Evolutionary conservation across 2,113 vertebrate genomes (phyloP).

Genomic region (Deroptyus accipitrinus): DNA sequence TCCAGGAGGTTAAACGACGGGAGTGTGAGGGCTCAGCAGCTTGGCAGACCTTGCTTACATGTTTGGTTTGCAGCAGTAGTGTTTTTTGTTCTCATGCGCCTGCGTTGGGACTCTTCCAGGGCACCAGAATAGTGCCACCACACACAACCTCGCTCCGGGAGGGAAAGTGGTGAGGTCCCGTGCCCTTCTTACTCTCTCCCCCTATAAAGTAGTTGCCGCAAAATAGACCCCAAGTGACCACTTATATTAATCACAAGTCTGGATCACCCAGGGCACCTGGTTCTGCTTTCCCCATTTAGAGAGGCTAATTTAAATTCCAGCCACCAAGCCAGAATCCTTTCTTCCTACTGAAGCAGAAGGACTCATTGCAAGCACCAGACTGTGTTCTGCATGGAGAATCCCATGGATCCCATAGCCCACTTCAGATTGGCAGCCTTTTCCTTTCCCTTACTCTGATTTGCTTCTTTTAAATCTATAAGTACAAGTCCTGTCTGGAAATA

Average conservation of each 20-base stretch:
- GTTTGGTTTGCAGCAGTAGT: neutral
- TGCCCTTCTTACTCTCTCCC: neutral
- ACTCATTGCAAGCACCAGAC: neutral
- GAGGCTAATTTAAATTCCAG: constrained; percentile 35
- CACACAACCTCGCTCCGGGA: neutral
- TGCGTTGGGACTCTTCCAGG: neutral
- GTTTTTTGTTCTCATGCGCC: neutral
- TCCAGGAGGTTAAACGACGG: neutral
- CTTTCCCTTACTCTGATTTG: neutral
- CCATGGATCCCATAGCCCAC: neutral
- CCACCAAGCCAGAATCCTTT: neutral
- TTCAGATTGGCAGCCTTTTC: neutral
- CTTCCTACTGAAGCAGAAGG: neutral
- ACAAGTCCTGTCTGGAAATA: neutral
- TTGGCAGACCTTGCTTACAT: neutral
- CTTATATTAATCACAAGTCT: neutral
- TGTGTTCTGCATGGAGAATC: neutral
- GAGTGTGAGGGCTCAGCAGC: neutral
- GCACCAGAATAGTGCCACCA: neutral
- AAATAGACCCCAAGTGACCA: neutral
- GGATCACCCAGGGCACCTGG: constrained; percentile 10
- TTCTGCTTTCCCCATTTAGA: constrained; percentile 36
- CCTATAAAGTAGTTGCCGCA: neutral
- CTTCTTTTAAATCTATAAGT: neutral
- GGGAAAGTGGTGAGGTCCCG: neutral